A percentile compares a stretch with the other conserved stretches of the same genome.
phyloP scores from a whole-genome alignment of 2,888 invertebrate species.

The Diadegma fenestrale region DNA sequence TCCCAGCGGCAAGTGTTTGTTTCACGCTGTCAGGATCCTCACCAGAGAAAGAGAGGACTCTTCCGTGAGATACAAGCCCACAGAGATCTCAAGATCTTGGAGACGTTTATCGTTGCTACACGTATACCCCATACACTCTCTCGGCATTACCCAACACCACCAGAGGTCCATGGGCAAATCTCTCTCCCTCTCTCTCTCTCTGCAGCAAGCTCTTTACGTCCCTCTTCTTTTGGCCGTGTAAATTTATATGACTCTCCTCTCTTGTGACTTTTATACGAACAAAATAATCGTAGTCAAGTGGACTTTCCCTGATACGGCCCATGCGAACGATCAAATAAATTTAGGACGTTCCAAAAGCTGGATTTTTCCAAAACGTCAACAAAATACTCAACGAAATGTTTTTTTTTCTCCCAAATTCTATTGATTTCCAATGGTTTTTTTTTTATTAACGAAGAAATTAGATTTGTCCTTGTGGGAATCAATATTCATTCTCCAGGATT shows the following conservation, averaged over 20 bases:
- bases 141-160: slow-evolving; percentile 36
- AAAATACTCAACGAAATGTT: neutral
- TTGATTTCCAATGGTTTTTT: neutral
- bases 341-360: neutral
- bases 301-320: slow-evolving; percentile 56
- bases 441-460: neutral
- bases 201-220: slow-evolving; percentile 23
- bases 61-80: slow-evolving; percentile 57
- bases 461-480: neutral
- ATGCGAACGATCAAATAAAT: slow-evolving; percentile 9
- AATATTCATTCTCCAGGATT: neutral
- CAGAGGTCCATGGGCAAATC: slow-evolving; percentile 46
- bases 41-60: slow-evolving; percentile 33
- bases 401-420: neutral
- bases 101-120: slow-evolving; percentile 57
- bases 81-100: slow-evolving; percentile 63
- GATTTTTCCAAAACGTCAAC: neutral
- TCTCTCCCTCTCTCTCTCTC: slow-evolving; percentile 2
- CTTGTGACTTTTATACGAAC: neutral
- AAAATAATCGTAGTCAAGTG: slow-evolving; percentile 44
- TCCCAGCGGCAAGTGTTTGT: slow-evolving; percentile 50
- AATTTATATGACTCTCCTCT: slow-evolving; percentile 43
- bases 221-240: slow-evolving; percentile 50
- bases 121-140: slow-evolving; percentile 27
- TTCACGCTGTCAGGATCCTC: slow-evolving; percentile 46